phyloP scores from a whole-genome alignment of 2,113 vertebrate genomes.

The Dicerorhinus sumatrensis region DNA sequence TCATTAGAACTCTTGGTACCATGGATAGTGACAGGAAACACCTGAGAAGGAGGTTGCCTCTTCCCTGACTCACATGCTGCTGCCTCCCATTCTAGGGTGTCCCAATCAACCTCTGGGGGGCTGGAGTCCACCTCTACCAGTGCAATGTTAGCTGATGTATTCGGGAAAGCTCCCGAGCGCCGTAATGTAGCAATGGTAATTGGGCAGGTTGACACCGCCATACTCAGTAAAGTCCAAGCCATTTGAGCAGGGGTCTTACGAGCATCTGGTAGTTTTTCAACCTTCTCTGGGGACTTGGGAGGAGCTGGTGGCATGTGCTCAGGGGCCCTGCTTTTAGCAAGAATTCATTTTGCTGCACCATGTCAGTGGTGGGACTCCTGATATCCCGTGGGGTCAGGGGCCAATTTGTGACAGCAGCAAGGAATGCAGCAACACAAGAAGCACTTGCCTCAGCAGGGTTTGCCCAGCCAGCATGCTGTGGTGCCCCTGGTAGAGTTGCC shows the following conservation, averaged over 20 bases:
- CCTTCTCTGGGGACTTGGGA: neutral
- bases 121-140: neutral
- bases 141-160: neutral
- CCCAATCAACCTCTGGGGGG: neutral
- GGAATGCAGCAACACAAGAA: neutral
- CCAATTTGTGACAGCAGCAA: neutral
- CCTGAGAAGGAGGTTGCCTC: neutral
- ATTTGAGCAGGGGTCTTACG: neutral
- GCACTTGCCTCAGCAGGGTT: neutral
- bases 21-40: too few species aligned
- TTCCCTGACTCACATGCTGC: neutral
- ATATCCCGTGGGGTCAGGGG: neutral
- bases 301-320: neutral
- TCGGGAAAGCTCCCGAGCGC: neutral
- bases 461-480: neutral
- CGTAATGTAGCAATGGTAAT: neutral
- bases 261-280: neutral
- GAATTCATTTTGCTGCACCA: neutral
- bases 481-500: too few species aligned
- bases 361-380: neutral
- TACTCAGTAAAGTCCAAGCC: neutral
- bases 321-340: neutral
- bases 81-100: neutral
- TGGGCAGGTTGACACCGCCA: neutral
- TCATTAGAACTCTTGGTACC: neutral